Evolutionary conservation across 2,888 invertebrate genomes (phyloP).

Genomic region (Pristionchus entomophagus): DNA sequence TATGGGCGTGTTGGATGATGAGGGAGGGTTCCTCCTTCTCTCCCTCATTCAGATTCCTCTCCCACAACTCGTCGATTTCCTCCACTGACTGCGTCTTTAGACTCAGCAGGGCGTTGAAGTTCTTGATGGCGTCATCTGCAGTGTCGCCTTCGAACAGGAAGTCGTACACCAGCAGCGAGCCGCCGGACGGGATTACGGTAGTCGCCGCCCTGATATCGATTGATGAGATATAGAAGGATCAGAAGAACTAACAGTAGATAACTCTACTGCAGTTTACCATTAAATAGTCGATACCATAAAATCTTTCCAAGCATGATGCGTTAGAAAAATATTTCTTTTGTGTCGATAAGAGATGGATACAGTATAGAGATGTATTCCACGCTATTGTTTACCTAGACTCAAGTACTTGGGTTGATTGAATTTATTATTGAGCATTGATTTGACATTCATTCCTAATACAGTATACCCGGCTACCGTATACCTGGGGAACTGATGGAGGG

Average conservation of each 20-base stretch:
- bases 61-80: conserved; percentile 48
- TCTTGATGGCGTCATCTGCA: conserved; percentile 65
- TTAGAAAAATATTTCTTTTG: too few relatives aligned
- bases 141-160: conserved; percentile 65
- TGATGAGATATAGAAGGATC: neutral
- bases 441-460: too few relatives aligned
- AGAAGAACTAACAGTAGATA: too few relatives aligned
- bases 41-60: conserved; percentile 44
- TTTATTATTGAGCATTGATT: too few relatives aligned
- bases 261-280: too few relatives aligned
- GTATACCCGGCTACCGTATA: neutral
- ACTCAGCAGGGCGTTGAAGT: conserved; percentile 63
- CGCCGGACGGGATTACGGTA: conserved; percentile 49
- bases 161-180: conserved; percentile 62
- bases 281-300: too few relatives aligned
- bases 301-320: too few relatives aligned
- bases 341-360: too few relatives aligned
- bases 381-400: too few relatives aligned
- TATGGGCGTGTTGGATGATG: conserved; percentile 46
- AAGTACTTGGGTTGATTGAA: too few relatives aligned
- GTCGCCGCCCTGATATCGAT: conserved; percentile 28
- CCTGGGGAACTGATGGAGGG: conserved; percentile 48
- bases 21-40: conserved; percentile 47
- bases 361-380: too few relatives aligned
- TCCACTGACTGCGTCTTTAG: conserved; percentile 48